phyloP scores from a whole-genome alignment of 2,888 invertebrate species.

The Amphiduros pacificus region DNA sequence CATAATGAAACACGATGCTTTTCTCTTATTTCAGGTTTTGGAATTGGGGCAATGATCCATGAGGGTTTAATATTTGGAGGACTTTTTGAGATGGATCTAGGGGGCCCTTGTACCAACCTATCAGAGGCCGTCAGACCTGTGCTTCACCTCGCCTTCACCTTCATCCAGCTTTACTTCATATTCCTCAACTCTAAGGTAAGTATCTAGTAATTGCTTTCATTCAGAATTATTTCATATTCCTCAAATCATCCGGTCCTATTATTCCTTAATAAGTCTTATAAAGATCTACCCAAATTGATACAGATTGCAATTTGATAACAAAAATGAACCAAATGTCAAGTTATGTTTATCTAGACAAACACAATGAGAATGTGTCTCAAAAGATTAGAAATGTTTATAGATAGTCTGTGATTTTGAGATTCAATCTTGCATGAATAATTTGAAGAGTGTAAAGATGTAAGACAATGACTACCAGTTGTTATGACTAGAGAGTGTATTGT shows the following conservation, averaged over 20 bases:
- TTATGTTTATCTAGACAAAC: too few relatives aligned
- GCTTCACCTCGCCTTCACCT: constrained; percentile 93
- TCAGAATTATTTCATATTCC: not conserved
- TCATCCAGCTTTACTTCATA: constrained; percentile 98
- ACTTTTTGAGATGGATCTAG: constrained; percentile 87
- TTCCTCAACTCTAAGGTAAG: constrained; percentile 96
- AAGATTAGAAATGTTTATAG: too few relatives aligned
- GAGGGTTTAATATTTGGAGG: constrained; percentile 93
- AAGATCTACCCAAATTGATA: not conserved
- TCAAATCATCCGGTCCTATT: too few relatives aligned
- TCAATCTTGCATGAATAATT: too few relatives aligned
- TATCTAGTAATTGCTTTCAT: not conserved
- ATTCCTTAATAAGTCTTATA: not conserved
- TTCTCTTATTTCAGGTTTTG: constrained; percentile 74
- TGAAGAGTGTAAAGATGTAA: too few relatives aligned
- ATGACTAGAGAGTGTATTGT: too few relatives aligned
- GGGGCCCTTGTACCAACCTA: constrained; percentile 86
- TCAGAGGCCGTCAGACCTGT: constrained; percentile 88
- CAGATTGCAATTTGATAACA: not conserved
- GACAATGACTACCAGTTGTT: too few relatives aligned
- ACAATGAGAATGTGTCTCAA: too few relatives aligned
- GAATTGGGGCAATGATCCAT: constrained; percentile 95
- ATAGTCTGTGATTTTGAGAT: too few relatives aligned
- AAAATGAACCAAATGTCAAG: not conserved
- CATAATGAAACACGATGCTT: too few relatives aligned